A percentile compares a stretch with the other conserved stretches of the same genome.
These are phyloP conservation scores for Ptychodera flava DNA, from an alignment of 35 echinoderm and acorn worm genomes.

Conservation along the genomic window DNA sequence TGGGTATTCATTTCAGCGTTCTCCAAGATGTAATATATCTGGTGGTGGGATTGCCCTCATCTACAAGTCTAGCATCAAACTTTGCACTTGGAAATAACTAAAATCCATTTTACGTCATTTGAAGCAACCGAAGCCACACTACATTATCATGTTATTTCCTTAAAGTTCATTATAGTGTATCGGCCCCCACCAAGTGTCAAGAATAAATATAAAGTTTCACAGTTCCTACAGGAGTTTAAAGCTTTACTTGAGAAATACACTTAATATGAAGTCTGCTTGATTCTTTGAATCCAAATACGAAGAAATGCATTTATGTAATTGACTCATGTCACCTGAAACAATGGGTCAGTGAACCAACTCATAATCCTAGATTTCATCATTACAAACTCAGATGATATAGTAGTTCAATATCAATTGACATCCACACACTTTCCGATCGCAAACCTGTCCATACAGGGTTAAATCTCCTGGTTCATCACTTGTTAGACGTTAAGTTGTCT, in stretches of 20 bases:
- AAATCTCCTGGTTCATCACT: background rate
- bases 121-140: background rate
- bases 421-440: conserved; percentile 6
- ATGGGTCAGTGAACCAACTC: conserved; percentile 10
- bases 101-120: background rate
- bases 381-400: conserved; percentile 1
- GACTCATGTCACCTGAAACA: conserved; percentile 14
- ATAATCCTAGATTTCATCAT: conserved; percentile 12
- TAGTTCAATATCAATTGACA: conserved; percentile 4
- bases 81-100: background rate
- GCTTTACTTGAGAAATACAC: background rate
- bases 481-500: background rate
- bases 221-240: background rate
- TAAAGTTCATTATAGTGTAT: background rate
- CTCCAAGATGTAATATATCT: background rate
- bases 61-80: background rate
- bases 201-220: background rate
- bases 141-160: background rate
- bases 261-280: background rate
- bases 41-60: background rate
- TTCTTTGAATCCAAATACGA: too few relatives aligned
- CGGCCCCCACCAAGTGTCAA: background rate
- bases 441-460: background rate
- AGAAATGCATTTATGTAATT: too few relatives aligned
- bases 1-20: background rate